These are phyloP conservation scores for Chymomyza amoena DNA, from an alignment of 2,888 invertebrate species.

Conservation along the genomic window DNA sequence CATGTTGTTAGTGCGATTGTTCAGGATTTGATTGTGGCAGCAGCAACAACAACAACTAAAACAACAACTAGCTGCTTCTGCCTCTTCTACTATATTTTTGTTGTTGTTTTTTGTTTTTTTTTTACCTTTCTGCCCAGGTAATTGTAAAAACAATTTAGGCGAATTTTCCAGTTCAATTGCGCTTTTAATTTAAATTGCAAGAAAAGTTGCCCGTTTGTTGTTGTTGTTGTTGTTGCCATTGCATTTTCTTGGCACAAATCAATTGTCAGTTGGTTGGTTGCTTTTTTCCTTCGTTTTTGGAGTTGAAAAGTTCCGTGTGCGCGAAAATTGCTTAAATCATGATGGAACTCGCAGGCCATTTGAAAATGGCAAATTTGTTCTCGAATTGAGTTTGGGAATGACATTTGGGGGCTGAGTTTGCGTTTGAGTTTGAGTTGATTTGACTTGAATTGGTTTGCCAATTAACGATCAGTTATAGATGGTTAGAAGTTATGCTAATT, in stretches of 20 bases:
- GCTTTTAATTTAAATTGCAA: conserved; percentile 71
- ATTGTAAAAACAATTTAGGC: conserved; percentile 65
- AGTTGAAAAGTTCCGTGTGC: conserved; percentile 39
- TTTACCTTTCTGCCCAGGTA: conserved; percentile 45
- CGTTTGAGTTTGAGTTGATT: conserved; percentile 57
- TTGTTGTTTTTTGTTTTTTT: not conserved
- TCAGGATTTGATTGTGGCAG: conserved; percentile 58
- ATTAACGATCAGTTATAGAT: conserved; percentile 1
- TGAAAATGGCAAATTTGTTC: conserved; percentile 45
- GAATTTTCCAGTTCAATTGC: conserved; percentile 74
- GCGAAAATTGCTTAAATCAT: conserved; percentile 45
- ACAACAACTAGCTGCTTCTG: conserved; percentile 17
- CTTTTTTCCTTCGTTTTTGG: conserved; percentile 21
- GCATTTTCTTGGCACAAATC: conserved; percentile 57
- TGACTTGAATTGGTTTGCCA: conserved; percentile 33
- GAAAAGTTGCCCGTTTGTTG: conserved; percentile 27
- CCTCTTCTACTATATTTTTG: not conserved
- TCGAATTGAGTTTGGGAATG: not conserved
- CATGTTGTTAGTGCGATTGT: conserved; percentile 49
- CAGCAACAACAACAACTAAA: conserved; percentile 15
- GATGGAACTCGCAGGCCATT: conserved; percentile 11
- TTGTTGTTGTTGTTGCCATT: conserved; percentile 15
- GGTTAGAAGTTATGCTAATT: not conserved
- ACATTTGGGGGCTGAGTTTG: conserved; percentile 35
- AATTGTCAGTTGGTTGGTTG: conserved; percentile 62